Conservation (phyloP, 1,140 invertebrate genomes). For the Triops longicaudatus region DNA sequence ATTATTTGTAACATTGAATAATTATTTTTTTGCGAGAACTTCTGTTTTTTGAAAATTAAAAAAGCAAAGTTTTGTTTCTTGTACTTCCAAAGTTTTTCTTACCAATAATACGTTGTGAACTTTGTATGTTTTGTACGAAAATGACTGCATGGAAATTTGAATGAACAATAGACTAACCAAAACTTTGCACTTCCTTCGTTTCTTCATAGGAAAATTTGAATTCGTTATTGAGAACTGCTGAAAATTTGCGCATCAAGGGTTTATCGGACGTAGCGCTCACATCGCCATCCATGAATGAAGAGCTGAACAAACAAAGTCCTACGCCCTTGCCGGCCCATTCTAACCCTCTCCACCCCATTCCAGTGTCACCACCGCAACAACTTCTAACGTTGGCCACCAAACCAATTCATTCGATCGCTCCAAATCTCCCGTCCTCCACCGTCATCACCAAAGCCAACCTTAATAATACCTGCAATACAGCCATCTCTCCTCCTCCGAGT, state of each 20-base stretch:
- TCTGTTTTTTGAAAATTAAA: too few species aligned
- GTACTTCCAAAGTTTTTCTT: neutral
- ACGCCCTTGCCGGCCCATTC: slow-evolving; percentile 17
- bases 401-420: slow-evolving; percentile 16
- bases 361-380: slow-evolving; percentile 19
- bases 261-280: slow-evolving; percentile 69
- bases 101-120: too few species aligned
- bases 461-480: slow-evolving; percentile 24
- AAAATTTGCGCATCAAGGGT: slow-evolving; percentile 83
- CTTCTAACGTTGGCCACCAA: slow-evolving; percentile 28
- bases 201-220: slow-evolving; percentile 62
- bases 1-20: slow-evolving; percentile 33
- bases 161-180: too few species aligned
- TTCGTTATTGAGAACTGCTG: slow-evolving; percentile 78
- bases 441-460: slow-evolving; percentile 6
- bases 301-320: slow-evolving; percentile 37
- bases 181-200: neutral
- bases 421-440: neutral
- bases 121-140: neutral
- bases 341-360: slow-evolving; percentile 2
- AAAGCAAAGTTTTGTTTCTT: neutral
- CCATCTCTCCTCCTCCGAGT: slow-evolving; percentile 29
- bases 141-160: slow-evolving; percentile 17
- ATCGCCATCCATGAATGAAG: slow-evolving; percentile 37
- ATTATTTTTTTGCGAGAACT: neutral